Percentiles rank a stretch among this genome's conserved stretches.
Evolutionary conservation across 2,113 vertebrate genomes (phyloP).

Genomic region (Tragulus kanchil): DNA sequence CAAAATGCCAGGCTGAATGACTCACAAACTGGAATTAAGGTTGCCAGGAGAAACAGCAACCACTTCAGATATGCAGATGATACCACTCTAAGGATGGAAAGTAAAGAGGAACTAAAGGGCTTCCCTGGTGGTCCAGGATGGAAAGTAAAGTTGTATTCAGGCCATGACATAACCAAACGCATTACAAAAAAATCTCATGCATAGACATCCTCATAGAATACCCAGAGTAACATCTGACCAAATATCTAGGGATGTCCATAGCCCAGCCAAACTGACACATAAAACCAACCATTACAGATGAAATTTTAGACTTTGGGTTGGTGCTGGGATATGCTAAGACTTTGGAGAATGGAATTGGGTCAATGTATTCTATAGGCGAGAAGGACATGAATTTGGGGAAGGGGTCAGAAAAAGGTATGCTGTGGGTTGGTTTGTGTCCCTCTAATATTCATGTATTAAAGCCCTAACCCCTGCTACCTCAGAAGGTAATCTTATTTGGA

Average conservation of each 20-base stretch:
- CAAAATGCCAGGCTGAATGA: too few relatives aligned
- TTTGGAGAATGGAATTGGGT: not conserved
- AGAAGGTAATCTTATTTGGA: not conserved
- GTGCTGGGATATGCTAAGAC: not conserved
- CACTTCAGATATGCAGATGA: too few relatives aligned
- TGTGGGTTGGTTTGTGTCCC: not conserved
- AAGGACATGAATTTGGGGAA: not conserved
- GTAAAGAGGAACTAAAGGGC: too few relatives aligned
- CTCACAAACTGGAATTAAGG: too few relatives aligned
- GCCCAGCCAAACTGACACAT: not conserved
- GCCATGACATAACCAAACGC: too few relatives aligned
- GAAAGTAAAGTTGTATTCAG: too few relatives aligned
- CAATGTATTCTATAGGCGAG: not conserved
- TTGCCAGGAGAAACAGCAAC: too few relatives aligned
- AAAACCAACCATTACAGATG: conserved; percentile 4
- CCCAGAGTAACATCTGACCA: not conserved
- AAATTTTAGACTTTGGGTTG: not conserved
- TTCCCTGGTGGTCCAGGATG: too few relatives aligned
- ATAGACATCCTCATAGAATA: not conserved
- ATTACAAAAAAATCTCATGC: not conserved
- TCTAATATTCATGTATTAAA: not conserved
- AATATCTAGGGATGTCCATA: not conserved
- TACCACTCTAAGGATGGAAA: too few relatives aligned
- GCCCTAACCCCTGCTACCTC: not conserved
- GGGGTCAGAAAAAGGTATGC: not conserved